Conservation (phyloP, 2,888 invertebrate species). For the Linyphia triangularis region DNA sequence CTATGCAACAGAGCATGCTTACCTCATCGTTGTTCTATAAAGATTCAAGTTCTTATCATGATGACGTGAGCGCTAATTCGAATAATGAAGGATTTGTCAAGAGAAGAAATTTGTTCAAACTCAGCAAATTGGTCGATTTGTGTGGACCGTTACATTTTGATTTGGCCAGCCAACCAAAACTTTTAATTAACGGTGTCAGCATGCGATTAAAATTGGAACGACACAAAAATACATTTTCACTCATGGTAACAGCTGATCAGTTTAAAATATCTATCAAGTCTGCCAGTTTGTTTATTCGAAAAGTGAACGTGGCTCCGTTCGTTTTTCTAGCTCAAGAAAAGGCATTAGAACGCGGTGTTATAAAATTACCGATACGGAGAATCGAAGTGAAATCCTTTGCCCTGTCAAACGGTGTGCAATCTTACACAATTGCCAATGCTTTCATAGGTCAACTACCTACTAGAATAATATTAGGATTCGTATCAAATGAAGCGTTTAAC, state of each 20-base stretch:
- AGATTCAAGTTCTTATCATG: neutral
- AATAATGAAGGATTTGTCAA: constrained; percentile 4
- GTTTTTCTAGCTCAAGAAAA: constrained; percentile 54
- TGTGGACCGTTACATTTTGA: constrained; percentile 36
- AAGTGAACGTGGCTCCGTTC: constrained; percentile 30
- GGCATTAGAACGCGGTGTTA: constrained; percentile 13
- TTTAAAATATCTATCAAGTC: neutral
- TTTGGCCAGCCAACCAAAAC: constrained; percentile 24
- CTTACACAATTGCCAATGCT: constrained; percentile 12
- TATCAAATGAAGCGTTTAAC: constrained; percentile 38
- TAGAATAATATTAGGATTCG: constrained; percentile 13
- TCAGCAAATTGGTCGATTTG: neutral
- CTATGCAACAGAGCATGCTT: constrained; percentile 1
- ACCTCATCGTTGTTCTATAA: constrained; percentile 31
- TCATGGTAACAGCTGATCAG: neutral
- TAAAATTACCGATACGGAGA: constrained; percentile 37
- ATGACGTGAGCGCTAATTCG: neutral
- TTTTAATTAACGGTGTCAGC: constrained; percentile 39
- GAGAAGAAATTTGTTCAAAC: neutral
- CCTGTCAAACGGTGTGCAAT: neutral
- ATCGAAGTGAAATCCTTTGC: constrained; percentile 30
- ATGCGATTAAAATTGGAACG: constrained; percentile 21
- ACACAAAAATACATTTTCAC: constrained; percentile 15
- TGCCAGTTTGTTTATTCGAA: constrained; percentile 29
- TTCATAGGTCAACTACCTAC: constrained; percentile 45